Conservation (phyloP, 2,797 vertebrate genomes). For the Bradypodion ventrale region DNA sequence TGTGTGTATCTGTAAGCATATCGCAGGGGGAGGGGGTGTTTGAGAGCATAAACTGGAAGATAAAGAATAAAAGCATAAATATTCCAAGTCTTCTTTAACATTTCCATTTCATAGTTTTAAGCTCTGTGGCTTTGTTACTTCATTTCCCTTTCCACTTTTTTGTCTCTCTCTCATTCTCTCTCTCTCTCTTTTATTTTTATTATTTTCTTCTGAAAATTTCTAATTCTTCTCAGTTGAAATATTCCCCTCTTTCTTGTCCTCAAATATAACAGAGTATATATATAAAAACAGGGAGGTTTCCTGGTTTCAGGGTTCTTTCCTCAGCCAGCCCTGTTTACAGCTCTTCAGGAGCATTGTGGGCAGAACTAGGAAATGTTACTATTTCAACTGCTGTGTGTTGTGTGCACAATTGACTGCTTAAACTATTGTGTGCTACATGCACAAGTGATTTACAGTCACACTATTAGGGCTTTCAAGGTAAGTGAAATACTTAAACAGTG, state of each 20-base stretch:
- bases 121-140: neutral
- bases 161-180: neutral
- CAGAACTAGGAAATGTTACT: no score
- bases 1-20: neutral
- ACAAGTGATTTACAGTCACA: no score
- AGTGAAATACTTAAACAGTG: no score
- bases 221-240: neutral
- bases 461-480: no score
- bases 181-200: neutral
- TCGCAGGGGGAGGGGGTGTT: neutral
- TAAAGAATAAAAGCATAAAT: neutral
- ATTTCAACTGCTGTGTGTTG: no score
- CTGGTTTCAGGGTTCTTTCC: neutral
- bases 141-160: neutral
- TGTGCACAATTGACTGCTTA: no score
- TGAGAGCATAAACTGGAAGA: constrained; percentile 9
- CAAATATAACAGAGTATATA: neutral
- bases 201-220: constrained; percentile 13
- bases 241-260: neutral
- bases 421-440: no score
- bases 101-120: neutral
- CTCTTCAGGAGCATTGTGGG: no score
- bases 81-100: neutral
- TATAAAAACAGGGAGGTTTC: no score
- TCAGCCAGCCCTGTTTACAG: no score